phyloP scores from a whole-genome alignment of 2,113 vertebrate species.

The Notothenia coriiceps region DNA sequence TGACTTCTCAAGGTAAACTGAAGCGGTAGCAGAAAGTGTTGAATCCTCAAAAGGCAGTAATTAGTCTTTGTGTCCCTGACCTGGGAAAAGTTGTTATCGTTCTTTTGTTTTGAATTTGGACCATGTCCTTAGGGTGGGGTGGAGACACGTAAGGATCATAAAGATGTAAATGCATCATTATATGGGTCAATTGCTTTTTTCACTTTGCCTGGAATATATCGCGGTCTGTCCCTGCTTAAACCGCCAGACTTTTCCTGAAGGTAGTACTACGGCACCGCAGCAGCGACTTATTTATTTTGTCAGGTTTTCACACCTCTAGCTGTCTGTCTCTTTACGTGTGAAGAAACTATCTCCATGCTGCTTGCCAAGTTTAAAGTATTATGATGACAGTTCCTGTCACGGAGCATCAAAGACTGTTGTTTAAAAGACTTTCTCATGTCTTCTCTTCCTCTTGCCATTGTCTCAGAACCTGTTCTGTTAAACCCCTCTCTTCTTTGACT shows the following conservation, averaged over 20 bases:
- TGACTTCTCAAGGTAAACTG: neutral
- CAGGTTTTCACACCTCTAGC: neutral
- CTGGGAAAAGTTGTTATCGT: neutral
- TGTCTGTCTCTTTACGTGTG: neutral
- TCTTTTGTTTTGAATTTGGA: neutral
- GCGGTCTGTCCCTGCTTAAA: neutral
- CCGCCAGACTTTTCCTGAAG: neutral
- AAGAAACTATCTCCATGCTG: neutral
- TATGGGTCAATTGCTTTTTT: neutral
- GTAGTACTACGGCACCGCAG: neutral
- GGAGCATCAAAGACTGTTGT: conserved; percentile 29
- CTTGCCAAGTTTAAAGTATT: neutral
- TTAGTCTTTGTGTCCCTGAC: neutral
- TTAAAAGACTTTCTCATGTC: neutral
- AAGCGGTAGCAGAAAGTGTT: neutral
- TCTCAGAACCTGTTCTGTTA: conserved; percentile 22
- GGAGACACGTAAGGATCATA: neutral
- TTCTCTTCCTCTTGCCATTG: conserved; percentile 13
- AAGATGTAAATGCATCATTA: neutral
- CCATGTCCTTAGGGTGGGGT: neutral
- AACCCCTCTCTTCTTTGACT: conserved; percentile 2
- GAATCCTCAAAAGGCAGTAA: neutral
- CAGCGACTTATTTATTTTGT: neutral
- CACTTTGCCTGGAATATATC: neutral
- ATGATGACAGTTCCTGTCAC: neutral